phyloP scores from a whole-genome alignment of 2,797 vertebrate species.

The Labeo calbasu region DNA sequence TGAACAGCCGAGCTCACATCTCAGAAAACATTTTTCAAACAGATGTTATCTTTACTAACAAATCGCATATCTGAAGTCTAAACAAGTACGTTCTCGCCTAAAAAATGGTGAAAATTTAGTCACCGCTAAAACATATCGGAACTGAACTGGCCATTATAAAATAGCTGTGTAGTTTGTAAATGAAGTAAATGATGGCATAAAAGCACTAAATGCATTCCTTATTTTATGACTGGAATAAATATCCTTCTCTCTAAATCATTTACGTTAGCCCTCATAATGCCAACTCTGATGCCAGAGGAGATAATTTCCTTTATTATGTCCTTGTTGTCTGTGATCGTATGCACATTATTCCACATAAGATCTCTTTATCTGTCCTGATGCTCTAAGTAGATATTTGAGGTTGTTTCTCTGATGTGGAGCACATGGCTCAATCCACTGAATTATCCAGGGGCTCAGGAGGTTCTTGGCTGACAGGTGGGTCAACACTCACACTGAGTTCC shows the following conservation, averaged over 20 bases:
- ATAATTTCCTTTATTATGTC: neutral
- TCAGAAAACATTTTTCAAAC: too few relatives aligned
- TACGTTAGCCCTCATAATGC: conserved; percentile 15
- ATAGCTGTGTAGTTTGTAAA: too few relatives aligned
- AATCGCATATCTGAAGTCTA: too few relatives aligned
- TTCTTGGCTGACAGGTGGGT: conserved; percentile 58
- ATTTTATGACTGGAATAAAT: neutral
- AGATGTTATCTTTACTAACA: too few relatives aligned
- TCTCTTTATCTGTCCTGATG: conserved; percentile 37
- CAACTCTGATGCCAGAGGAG: neutral
- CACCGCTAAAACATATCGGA: too few relatives aligned
- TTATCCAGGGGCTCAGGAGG: conserved; percentile 65
- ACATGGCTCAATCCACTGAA: conserved; percentile 67
- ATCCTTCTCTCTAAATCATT: conserved; percentile 2
- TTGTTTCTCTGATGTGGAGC: conserved; percentile 61
- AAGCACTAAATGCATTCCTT: neutral
- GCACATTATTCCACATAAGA: neutral
- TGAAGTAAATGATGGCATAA: neutral
- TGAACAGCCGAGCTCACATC: too few relatives aligned
- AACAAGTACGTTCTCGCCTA: neutral
- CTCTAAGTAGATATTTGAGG: conserved; percentile 60
- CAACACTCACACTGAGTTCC: conserved; percentile 29
- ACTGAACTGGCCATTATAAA: too few relatives aligned
- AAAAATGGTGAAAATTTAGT: too few relatives aligned
- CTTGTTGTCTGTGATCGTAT: neutral